Evolutionary conservation across 92 coral and sea anemone species (phyloP), one percentile per base, ranked within the genome.

Genomic region (Epizoanthus scotinus): DNA sequence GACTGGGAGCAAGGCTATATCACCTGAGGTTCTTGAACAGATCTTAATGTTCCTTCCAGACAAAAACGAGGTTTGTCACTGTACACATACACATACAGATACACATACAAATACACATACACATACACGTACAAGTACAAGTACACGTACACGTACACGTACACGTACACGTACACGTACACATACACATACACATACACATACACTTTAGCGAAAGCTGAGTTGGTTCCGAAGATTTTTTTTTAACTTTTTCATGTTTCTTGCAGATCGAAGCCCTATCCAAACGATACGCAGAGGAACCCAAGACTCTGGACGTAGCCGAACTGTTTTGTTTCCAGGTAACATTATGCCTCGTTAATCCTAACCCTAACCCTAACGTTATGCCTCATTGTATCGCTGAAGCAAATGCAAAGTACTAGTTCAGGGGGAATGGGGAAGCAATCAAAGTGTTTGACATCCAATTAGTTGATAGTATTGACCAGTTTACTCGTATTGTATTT

Each of bases 271-370:
- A 27, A 52, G 88, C 82, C 52, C 66, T 91, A 12, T 86, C 70
- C 71, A 86, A 86, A 74, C 90, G 83, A 61, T 71, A 84, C 14
- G 49, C 73, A 63, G 78, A 80, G 17, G 83, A 91, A 27, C 70
- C 83, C 36, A 47, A 67, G 26, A 82, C 70, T 15, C 82, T 91
- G 40, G 88, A 83, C n/a, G 38, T 50, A 21, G 95, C 83, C 15
- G 95, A 91, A 80, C 84, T 63, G 63, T 86, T 91, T 62, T 91
- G 83, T 65, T 87, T 83, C 67, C 86, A 91, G 95, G 95, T 91
- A 77, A 64, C 25, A 8, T 18, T 9, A 59, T 5, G 19, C 21
- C 3, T 25, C 3, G 6, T 20, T n/a, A 49, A n/a, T n/a, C n/a
- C n/a, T n/a, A n/a, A n/a, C n/a, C n/a, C n/a, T n/a, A n/a, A n/a